Percentiles rank a stretch among this genome's conserved stretches.
phyloP scores from a whole-genome alignment of 2,113 vertebrate genomes.

The Grammatotria lemairii region DNA sequence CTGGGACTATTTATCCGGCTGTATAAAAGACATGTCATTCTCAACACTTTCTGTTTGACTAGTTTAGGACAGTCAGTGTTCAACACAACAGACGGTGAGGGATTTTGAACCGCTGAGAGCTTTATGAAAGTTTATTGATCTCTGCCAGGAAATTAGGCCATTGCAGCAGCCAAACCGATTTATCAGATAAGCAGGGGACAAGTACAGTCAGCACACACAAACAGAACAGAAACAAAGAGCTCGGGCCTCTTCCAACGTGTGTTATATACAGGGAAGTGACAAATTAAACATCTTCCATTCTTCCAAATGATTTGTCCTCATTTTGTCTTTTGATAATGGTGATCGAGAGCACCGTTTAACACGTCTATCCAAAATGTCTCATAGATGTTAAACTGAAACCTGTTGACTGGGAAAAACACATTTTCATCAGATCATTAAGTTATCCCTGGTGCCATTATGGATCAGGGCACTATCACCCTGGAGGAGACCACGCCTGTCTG shows the following conservation, averaged over 20 bases:
- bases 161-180: background rate
- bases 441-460: background rate
- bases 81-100: background rate
- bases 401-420: background rate
- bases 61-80: background rate
- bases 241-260: background rate
- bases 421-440: background rate
- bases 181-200: background rate
- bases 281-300: background rate
- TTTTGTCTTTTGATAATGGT: background rate
- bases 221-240: background rate
- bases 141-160: constrained; percentile 18
- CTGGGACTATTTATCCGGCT: constrained; percentile 51
- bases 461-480: background rate
- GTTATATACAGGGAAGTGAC: background rate
- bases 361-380: background rate
- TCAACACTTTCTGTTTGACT: constrained; percentile 4
- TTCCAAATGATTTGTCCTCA: background rate
- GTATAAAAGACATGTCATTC: background rate
- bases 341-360: fast-evolving
- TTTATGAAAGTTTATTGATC: constrained; percentile 40
- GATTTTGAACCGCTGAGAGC: background rate
- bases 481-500: background rate
- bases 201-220: background rate
- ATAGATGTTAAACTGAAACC: background rate